These are phyloP conservation scores for Lucilia cuprina DNA, from an alignment of 1,140 invertebrate species.

Conservation along the genomic window DNA sequence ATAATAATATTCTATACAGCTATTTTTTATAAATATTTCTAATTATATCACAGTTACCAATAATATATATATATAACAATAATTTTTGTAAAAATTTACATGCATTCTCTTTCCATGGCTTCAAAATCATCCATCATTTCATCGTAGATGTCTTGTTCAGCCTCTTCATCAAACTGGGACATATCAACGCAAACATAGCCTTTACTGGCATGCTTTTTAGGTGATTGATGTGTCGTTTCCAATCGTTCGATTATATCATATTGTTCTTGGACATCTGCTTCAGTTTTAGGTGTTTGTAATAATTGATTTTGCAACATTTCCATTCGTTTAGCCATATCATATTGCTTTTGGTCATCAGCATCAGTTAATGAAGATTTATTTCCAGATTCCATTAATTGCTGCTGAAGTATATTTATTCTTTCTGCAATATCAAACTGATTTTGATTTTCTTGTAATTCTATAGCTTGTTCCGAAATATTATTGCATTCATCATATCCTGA, in stretches of 20 bases:
- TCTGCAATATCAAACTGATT: neutral
- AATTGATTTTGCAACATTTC: neutral
- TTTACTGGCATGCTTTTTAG: neutral
- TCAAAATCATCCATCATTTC: constrained; percentile 8
- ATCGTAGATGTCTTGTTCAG: neutral
- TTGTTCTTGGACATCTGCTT: neutral
- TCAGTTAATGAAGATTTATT: neutral
- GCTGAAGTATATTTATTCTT: neutral
- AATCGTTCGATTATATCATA: neutral
- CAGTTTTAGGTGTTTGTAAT: neutral
- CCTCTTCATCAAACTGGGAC: no score
- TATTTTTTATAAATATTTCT: neutral
- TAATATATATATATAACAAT: neutral
- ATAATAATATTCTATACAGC: neutral
- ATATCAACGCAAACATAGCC: neutral
- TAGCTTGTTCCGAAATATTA: neutral
- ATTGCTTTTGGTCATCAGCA: neutral
- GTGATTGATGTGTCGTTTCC: neutral
- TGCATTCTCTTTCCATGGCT: neutral
- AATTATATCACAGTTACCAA: neutral
- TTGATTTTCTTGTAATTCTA: neutral
- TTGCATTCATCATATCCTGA: neutral
- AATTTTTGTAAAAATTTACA: neutral
- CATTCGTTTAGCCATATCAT: neutral
- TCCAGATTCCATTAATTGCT: neutral